Evolutionary conservation across 2,797 vertebrate genomes (phyloP), one percentile per base, ranked within the genome.

Genomic region (Percopsis omiscomaycus): DNA sequence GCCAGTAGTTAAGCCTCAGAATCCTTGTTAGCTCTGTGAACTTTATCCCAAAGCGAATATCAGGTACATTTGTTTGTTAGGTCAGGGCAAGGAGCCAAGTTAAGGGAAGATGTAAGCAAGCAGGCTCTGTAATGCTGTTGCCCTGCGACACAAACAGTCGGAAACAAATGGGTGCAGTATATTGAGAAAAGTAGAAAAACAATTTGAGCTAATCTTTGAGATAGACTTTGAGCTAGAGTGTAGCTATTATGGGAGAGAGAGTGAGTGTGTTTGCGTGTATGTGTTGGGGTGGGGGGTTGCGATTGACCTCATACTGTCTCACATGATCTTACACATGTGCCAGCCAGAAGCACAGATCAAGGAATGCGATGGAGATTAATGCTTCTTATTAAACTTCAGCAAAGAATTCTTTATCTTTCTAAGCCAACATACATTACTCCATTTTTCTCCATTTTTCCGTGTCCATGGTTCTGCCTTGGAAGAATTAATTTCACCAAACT

Each of bases 121-220:
- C 37, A 0, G 13, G 3, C 56, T 2, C 52, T 51, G 27, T 27
- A 45, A 29, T 30, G 53, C 46, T 58, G n/a, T 59, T 55, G 47
- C 47, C 55, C 12, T 58, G 44, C 49, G 5, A 29, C 10, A 29
- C 22, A 11, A 13, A 42, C 28, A 55, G 11, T 55, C 28, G 29
- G 28, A 14, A 32, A 32, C 29, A 4, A 3, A 55, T 29, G 15
- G 42, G 5, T 55, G 53, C 42, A 42, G 55, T 42, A 14, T 32
- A 37, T 37, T 22, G 60, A 22, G n/a, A 28, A 66, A 57, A 60
- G 37, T 46, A 22, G 32, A 67, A 55, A 58, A 68, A 56, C 15
- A 13, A 15, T 22, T 22, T 22, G 37, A 71, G 62, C 56, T 78
- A 55, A 15, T 10, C 50, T 76, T 81, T 69, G 5, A 47, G 48